Evolutionary conservation across 64 coral and sea anemone genomes (phyloP).

Genomic region (Montipora cactus): DNA sequence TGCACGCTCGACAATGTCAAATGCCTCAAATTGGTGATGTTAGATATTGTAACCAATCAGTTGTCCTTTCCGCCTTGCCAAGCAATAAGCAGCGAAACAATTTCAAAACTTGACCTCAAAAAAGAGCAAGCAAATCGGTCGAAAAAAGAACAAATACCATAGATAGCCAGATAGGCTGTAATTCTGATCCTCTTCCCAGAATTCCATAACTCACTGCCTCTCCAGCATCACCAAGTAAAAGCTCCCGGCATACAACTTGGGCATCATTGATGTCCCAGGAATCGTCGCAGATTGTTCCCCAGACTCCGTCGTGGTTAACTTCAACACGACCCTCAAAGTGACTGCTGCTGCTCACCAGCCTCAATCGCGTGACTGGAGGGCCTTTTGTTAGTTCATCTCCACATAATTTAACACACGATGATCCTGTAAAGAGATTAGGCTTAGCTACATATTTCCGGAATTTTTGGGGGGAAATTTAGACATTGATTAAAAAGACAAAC

Average conservation of each 20-base stretch:
- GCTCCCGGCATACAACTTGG: slow-evolving; percentile 72
- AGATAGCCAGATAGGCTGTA: slow-evolving; percentile 47
- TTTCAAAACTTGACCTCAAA: too few relatives aligned
- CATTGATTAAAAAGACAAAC: too few relatives aligned
- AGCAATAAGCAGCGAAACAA: too few relatives aligned
- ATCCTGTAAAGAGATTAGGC: neutral
- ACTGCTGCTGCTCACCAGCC: slow-evolving; percentile 45
- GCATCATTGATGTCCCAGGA: slow-evolving; percentile 80
- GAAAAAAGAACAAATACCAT: slow-evolving; percentile 7
- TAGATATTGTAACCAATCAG: too few relatives aligned
- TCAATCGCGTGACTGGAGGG: slow-evolving; percentile 33
- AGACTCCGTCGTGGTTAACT: slow-evolving; percentile 64
- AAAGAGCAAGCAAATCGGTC: neutral
- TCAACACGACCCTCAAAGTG: slow-evolving; percentile 77
- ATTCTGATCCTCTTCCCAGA: slow-evolving; percentile 40
- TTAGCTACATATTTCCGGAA: too few relatives aligned
- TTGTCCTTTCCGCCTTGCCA: too few relatives aligned
- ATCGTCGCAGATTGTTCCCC: slow-evolving; percentile 94
- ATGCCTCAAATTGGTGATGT: too few relatives aligned
- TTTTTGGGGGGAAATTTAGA: too few relatives aligned
- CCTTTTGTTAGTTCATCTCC: slow-evolving; percentile 21
- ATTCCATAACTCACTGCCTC: slow-evolving; percentile 29
- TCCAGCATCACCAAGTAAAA: slow-evolving; percentile 69
- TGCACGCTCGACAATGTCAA: too few relatives aligned
- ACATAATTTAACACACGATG: slow-evolving; percentile 18